Percentiles rank a stretch among this genome's conserved stretches.
These are phyloP conservation scores for Odocoileus virginianus DNA, from an alignment of 2,113 vertebrate species.

Conservation along the genomic window DNA sequence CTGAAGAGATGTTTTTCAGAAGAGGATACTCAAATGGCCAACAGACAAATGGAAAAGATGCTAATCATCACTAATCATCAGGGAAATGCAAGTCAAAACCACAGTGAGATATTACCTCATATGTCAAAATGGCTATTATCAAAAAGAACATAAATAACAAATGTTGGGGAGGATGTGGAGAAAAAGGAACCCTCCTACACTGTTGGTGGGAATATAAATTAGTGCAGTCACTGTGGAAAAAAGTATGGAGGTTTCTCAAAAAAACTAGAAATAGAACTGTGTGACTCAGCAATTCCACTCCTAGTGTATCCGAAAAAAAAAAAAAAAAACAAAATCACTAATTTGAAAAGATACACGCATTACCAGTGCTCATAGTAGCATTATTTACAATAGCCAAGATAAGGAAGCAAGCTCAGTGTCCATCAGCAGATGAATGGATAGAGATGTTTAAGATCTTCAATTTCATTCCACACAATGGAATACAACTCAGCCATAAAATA, in stretches of 20 bases:
- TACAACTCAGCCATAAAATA: neutral
- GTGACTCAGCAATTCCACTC: neutral
- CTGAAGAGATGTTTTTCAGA: neutral
- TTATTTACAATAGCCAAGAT: neutral
- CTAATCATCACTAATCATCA: neutral
- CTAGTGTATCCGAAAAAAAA: neutral
- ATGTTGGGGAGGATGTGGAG: neutral
- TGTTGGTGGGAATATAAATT: neutral
- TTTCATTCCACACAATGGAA: neutral
- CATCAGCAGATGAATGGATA: neutral
- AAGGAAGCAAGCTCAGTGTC: neutral
- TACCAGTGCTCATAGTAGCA: neutral
- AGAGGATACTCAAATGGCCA: neutral
- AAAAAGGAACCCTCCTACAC: neutral
- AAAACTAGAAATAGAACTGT: neutral
- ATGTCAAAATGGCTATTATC: neutral
- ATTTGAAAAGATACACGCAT: neutral
- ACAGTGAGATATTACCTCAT: neutral
- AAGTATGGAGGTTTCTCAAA: neutral
- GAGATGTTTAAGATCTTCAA: neutral
- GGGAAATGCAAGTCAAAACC: neutral
- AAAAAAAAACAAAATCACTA: neutral
- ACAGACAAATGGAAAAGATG: neutral
- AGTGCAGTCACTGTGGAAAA: neutral
- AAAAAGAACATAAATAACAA: neutral